Conservation (phyloP, 2,888 invertebrate genomes). For the Tipula unca region DNA sequence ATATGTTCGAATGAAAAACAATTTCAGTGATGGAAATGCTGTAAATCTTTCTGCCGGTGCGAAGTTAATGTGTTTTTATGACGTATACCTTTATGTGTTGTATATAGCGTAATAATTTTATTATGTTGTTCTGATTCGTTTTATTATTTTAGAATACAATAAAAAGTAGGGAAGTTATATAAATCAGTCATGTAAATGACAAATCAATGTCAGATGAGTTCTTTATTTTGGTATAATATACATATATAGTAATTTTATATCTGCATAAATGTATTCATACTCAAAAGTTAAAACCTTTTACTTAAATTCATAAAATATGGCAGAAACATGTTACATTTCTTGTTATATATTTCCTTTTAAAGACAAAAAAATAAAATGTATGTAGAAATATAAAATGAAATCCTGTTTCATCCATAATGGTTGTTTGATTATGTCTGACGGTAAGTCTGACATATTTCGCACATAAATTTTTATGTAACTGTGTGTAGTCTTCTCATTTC, state of each 20-base stretch:
- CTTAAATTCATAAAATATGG: not conserved
- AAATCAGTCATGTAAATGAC: not conserved
- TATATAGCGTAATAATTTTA: not conserved
- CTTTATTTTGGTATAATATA: not conserved
- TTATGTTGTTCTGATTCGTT: not conserved
- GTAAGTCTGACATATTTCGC: slow-evolving; percentile 8
- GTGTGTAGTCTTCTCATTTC: not conserved
- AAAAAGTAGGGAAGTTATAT: not conserved
- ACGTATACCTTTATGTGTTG: not conserved
- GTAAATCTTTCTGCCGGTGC: not conserved
- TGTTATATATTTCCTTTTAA: not conserved
- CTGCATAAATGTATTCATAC: not conserved
- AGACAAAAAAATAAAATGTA: not conserved
- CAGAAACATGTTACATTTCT: not conserved
- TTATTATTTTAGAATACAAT: not conserved
- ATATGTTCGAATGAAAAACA: too few relatives aligned
- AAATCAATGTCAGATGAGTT: not conserved
- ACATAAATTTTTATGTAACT: not conserved
- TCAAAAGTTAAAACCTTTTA: not conserved
- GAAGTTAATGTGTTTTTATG: not conserved
- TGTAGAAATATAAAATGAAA: not conserved
- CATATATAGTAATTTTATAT: not conserved
- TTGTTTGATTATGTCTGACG: not conserved
- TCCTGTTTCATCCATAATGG: slow-evolving; percentile 14
- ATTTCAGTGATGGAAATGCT: not conserved